Base-by-base conservation (phyloP, 2,113 vertebrate species). In the Orientallactaga bullata region DNA sequence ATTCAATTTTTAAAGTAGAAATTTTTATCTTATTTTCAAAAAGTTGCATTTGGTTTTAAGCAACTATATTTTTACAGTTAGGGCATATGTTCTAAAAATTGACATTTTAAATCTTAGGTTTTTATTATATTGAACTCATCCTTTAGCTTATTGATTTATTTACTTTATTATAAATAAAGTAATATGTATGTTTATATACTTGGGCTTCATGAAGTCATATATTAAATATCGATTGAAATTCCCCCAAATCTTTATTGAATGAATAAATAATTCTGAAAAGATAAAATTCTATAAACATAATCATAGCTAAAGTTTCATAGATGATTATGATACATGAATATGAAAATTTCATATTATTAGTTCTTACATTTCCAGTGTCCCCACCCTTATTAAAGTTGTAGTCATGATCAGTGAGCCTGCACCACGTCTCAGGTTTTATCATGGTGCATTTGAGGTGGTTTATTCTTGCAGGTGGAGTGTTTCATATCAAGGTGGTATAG, bases 141-240 rank as follows among this genome's bases (percentile, higher is more conserved):
- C 13, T 85, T 58, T 47, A 78, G 37, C 37, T 89, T 92, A 61
- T 4, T 74, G 7, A 93, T 90, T 65, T 79, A 28, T 58, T 94
- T 82, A 71, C 7, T 23, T 55, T 1, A 65, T 58, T 35, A 47
- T 81, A 77, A 88, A 71, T 85, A 55, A 72, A 47, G 55, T 12
- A 60, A 8, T 81, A 90, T 37, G 39, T 60, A 23, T 37, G 58
- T 39, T 39, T 86, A 69, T 15, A 32, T 73, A 68, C 32, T 61
- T 78, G 73, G 71, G 4, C 4, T 86, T 32, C 4, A 73, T 32
- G 7, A 84, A 61, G 9, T 0, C 28, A 73, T 72, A n/a, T 61
- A 60, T 26, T 15, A 83, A 51, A 24, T 87, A 58, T 65, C 77
- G 47, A 71, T 16, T 83, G 30, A 86, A 82, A 89, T 51, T 0